Evolutionary conservation across 2,113 vertebrate genomes (phyloP), one percentile per base, ranked within the genome.

Genomic region (Murina feae): DNA sequence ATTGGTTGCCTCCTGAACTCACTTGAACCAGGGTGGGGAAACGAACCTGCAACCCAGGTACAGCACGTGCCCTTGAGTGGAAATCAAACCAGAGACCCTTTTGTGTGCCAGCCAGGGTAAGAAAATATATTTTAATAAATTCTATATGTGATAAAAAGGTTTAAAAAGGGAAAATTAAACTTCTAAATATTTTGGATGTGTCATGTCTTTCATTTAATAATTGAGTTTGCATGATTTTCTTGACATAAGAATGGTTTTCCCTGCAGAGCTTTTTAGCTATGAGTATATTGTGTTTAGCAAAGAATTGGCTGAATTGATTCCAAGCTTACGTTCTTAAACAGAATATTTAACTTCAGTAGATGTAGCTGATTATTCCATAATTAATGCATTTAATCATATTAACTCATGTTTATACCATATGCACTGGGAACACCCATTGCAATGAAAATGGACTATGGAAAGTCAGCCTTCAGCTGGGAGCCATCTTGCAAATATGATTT

Each of bases 181-280:
- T 74, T 6, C 71, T 91, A 39, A 89, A 30, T 87, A 65, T 53
- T 90, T 90, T 90, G 79, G 55, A 16, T 42, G 32, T 58, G 71
- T 75, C 78, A 66, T 81, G 90, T 93, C 49, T 60, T 94, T 96
- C 66, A 66, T 65, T 94, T 92, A 55, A 4, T 78, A 72, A 76
- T 86, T 60, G 55, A 35, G 12, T 93, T 76, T 82, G 51, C 23
- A 2, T 90, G 30, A 44, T 91, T 93, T 88, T 60, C 35, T 82
- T 81, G n/a, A 42, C 58, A 90, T 4, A 6, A 35, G 53, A 90
- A 5, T 86, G 11, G 75, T 74, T 84, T 92, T 74, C 49, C 89
- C 0, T 49, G 18, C 13, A 53, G 65, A 74, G 35, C 47, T 91
- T 85, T 93, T 85, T 53, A 63, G 39, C 44, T 80, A 1, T 58